Conservation (phyloP, 2,113 vertebrate genomes). For the Drymodes brunneopygia region DNA sequence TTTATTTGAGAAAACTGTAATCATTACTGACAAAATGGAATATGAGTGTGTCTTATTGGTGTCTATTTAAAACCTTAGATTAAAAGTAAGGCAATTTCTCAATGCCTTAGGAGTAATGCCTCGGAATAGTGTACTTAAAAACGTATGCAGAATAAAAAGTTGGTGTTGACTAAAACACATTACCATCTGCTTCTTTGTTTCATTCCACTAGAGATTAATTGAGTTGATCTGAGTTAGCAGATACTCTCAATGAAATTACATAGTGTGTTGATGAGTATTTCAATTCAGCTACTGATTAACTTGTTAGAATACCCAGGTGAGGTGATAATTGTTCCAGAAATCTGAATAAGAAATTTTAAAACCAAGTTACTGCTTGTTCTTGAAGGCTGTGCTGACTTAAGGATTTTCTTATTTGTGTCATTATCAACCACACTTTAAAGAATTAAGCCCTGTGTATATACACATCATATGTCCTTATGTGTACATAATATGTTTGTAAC, state of each 20-base stretch:
- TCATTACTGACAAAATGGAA: constrained; percentile 23
- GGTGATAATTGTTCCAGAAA: constrained; percentile 38
- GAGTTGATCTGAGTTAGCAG: constrained; percentile 57
- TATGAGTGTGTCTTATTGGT: background rate
- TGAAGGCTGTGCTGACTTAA: background rate
- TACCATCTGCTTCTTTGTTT: constrained; percentile 33
- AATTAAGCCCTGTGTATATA: background rate
- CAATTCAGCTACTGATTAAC: constrained; percentile 56
- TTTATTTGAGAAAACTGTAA: constrained; percentile 43
- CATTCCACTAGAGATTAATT: constrained; percentile 62
- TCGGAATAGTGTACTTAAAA: constrained; percentile 18
- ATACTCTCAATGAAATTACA: constrained; percentile 42
- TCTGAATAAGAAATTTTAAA: constrained; percentile 29
- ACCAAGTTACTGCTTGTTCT: background rate
- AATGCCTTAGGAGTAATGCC: constrained; percentile 10
- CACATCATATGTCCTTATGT: background rate
- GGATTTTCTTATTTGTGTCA: background rate
- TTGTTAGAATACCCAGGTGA: constrained; percentile 61
- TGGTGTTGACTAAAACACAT: constrained; percentile 4
- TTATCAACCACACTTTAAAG: background rate
- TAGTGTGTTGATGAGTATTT: constrained; percentile 50
- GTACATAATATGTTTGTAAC: background rate
- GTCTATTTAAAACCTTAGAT: background rate
- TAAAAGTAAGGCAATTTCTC: constrained; percentile 24
- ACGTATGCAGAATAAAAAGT: constrained; percentile 8